These are phyloP conservation scores for Scaptomyza reducta DNA, from an alignment of 2,888 invertebrate species.

Conservation along the genomic window DNA sequence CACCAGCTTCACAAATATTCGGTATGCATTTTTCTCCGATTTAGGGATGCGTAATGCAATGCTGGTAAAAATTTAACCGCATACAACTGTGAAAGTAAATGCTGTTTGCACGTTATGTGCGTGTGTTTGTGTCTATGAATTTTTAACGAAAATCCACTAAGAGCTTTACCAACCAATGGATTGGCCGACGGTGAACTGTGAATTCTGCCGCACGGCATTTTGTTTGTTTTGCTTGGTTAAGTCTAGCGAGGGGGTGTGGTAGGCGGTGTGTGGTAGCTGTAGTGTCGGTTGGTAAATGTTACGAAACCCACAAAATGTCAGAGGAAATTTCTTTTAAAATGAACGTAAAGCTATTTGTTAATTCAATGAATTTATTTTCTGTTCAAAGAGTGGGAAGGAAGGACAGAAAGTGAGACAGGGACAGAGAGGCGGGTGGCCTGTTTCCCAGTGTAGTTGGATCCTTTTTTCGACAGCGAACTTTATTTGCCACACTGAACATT, in stretches of 20 bases:
- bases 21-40: no score
- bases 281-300: slow-evolving; percentile 29
- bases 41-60: slow-evolving; percentile 9
- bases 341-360: slow-evolving; percentile 73
- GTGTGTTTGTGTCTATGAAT: slow-evolving; percentile 45
- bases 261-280: neutral
- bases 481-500: slow-evolving; percentile 41
- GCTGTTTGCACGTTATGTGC: neutral
- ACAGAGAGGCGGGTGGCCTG: neutral
- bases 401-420: neutral
- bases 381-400: neutral
- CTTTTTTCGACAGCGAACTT: slow-evolving; percentile 19
- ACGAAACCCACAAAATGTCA: slow-evolving; percentile 41
- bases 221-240: slow-evolving; percentile 30
- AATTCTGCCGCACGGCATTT: slow-evolving; percentile 15
- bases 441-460: slow-evolving; percentile 10
- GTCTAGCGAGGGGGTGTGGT: neutral
- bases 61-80: slow-evolving; percentile 39
- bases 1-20: no score
- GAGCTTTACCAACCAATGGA: slow-evolving; percentile 43
- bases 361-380: slow-evolving; percentile 67
- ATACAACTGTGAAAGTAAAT: slow-evolving; percentile 47
- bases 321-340: slow-evolving; percentile 39
- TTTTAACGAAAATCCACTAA: slow-evolving; percentile 70
- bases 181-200: slow-evolving; percentile 26